Percentiles rank a stretch among this genome's conserved stretches.
phyloP scores from a whole-genome alignment of 2,797 vertebrate genomes.

The Dermochelys coriacea region DNA sequence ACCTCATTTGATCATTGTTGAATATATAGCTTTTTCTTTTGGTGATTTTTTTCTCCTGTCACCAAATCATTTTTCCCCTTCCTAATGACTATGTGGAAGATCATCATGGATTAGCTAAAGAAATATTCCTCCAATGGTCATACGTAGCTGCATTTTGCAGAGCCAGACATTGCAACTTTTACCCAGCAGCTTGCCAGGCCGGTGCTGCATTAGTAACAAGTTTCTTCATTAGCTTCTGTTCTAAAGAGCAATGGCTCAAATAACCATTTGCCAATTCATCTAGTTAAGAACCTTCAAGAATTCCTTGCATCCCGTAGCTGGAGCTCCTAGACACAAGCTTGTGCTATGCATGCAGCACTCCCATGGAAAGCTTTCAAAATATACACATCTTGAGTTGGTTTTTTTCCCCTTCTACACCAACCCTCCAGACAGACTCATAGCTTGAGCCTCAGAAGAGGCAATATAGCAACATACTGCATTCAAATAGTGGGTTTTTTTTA shows the following conservation, averaged over 20 bases:
- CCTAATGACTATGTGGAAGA: background rate
- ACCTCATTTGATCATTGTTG: background rate
- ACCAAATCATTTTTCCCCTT: background rate
- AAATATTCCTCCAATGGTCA: background rate
- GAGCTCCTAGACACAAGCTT: accelerated
- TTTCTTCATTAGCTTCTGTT: conserved; percentile 9
- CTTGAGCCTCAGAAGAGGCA: background rate
- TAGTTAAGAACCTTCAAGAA: background rate
- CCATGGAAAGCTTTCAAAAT: background rate
- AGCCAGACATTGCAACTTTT: background rate
- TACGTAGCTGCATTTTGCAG: background rate
- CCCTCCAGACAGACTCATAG: background rate
- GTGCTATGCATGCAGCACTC: background rate
- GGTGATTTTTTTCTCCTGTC: background rate
- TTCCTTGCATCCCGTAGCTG: background rate
- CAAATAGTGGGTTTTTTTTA: background rate
- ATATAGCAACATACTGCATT: background rate
- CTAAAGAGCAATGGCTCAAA: background rate
- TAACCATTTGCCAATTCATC: conserved; percentile 10
- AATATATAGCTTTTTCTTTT: background rate
- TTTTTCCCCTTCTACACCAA: background rate
- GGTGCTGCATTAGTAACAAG: background rate
- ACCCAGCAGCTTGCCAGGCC: background rate
- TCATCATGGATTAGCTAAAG: background rate
- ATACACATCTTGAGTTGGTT: background rate